Evolutionary conservation across 1,140 invertebrate species (phyloP).

Genomic region (Apolygus lucorum): DNA sequence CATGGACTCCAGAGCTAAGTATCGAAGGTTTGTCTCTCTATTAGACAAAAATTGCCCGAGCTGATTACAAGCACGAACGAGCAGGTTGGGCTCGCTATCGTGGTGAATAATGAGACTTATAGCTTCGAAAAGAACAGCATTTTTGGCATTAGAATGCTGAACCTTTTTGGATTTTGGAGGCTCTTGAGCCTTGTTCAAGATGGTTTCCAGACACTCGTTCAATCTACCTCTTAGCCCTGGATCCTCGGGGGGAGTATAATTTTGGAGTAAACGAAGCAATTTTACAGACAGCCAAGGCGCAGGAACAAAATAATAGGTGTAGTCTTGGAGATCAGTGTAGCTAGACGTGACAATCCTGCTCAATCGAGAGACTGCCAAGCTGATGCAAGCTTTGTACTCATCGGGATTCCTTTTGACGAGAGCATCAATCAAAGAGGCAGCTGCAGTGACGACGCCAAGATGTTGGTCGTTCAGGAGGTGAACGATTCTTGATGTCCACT

Average conservation of each 20-base stretch:
- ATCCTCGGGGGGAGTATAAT: conserved; percentile 96
- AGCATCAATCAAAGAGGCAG: conserved; percentile 95
- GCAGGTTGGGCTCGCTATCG: conserved; percentile 92
- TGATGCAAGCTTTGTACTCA: conserved; percentile 98
- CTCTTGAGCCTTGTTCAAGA: conserved; percentile 98
- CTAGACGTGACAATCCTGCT: conserved; percentile 96
- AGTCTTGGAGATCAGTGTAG: conserved; percentile 97
- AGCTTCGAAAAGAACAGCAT: conserved; percentile 98
- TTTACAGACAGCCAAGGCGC: conserved; percentile 99
- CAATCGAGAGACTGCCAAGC: conserved; percentile 91
- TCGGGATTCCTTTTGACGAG: conserved; percentile 97
- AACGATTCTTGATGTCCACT: conserved; percentile 98
- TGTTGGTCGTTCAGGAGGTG: conserved; percentile 98
- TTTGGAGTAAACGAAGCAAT: conserved; percentile 89
- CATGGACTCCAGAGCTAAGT: conserved; percentile 98
- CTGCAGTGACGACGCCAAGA: conserved; percentile 97
- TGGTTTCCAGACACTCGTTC: conserved; percentile 98
- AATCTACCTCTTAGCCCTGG: conserved; percentile 87
- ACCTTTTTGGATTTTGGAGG: conserved; percentile 99
- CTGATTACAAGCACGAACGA: conserved; percentile 97
- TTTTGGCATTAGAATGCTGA: conserved; percentile 99
- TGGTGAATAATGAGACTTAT: conserved; percentile 99
- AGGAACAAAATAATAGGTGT: conserved; percentile 99
- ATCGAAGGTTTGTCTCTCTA: conserved; percentile 95
- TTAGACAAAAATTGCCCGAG: conserved; percentile 97